A percentile compares a stretch with the other conserved stretches of the same genome.
phyloP scores from a whole-genome alignment of 2,113 vertebrate genomes.

The Amazona guildingii region DNA sequence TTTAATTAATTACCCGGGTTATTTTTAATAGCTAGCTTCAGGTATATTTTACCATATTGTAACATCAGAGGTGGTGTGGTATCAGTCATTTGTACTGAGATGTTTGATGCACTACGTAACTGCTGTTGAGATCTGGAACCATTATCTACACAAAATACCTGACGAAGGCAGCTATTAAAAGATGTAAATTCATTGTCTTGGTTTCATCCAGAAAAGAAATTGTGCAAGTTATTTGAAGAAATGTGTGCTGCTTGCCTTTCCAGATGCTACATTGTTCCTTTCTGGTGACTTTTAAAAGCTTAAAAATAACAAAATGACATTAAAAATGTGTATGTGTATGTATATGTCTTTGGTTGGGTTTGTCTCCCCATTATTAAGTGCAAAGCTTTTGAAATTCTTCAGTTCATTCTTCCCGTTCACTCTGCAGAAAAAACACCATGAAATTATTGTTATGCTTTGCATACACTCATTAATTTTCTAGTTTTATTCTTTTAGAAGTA shows the following conservation, averaged over 20 bases:
- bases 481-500: background rate
- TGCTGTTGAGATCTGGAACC: background rate
- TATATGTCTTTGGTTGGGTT: background rate
- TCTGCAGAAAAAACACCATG: background rate
- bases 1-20: background rate
- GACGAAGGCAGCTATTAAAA: background rate
- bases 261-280: background rate
- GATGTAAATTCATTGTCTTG: background rate
- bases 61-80: background rate
- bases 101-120: background rate
- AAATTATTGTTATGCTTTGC: background rate
- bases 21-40: background rate
- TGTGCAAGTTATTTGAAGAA: background rate
- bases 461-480: background rate
- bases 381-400: background rate
- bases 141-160: background rate
- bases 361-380: background rate
- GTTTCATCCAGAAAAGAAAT: background rate
- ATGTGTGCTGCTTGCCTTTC: background rate
- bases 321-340: background rate
- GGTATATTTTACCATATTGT: background rate
- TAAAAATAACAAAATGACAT: background rate
- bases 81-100: background rate
- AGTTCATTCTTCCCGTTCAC: background rate
- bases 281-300: background rate